Percentiles rank a stretch among this genome's conserved stretches.
Conservation (phyloP, 1,140 invertebrate species). For the Drosophila lini region DNA sequence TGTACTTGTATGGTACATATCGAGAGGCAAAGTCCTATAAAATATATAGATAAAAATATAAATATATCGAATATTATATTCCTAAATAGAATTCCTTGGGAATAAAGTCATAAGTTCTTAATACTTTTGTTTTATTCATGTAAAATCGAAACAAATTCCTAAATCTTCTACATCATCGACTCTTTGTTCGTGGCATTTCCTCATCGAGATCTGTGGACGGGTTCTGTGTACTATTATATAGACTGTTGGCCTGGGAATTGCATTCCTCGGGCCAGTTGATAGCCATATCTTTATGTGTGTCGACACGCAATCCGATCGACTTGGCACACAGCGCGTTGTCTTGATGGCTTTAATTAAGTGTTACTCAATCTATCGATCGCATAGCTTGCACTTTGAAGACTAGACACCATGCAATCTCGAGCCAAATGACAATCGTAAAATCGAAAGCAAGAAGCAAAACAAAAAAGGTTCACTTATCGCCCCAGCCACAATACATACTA, state of each 20-base stretch:
- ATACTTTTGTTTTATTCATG: background rate
- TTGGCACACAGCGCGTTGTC: conserved; percentile 9
- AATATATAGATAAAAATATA: background rate
- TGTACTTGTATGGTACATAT: background rate
- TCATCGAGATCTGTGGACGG: conserved; percentile 6
- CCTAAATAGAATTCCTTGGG: background rate
- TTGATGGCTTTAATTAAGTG: conserved; percentile 61
- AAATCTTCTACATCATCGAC: background rate
- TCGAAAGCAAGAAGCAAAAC: conserved; percentile 46
- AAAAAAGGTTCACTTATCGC: conserved; percentile 48
- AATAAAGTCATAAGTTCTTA: background rate
- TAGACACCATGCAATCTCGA: conserved; percentile 34
- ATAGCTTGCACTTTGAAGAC: conserved; percentile 20
- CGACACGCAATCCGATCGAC: conserved; percentile 35
- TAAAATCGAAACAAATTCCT: background rate
- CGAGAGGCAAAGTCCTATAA: no score
- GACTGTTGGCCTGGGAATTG: conserved; percentile 5
- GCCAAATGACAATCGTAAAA: conserved; percentile 56
- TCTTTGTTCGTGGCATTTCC: background rate
- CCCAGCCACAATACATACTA: conserved; percentile 9
- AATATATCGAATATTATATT: background rate
- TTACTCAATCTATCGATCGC: conserved; percentile 55
- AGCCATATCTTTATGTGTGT: conserved; percentile 19
- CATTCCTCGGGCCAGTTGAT: conserved; percentile 19
- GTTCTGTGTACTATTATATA: conserved; percentile 3